phyloP scores from a whole-genome alignment of 2,888 invertebrate species.

The Rhabditoides inermis region DNA sequence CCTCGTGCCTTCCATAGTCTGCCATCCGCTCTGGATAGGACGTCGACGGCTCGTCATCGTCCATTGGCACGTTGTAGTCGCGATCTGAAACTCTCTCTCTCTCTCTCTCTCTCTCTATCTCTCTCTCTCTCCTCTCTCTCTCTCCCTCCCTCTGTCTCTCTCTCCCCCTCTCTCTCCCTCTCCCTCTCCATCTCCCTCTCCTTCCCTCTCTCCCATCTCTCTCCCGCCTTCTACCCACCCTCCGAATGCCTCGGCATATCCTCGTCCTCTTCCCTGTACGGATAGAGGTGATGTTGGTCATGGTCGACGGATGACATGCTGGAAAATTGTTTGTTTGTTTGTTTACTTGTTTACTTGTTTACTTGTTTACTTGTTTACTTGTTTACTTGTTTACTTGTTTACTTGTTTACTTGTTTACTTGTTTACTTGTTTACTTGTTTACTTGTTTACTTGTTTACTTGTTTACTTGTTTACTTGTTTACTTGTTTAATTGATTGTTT shows the following conservation, averaged over 20 bases:
- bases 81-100: not conserved
- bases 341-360: not conserved
- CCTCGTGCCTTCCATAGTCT: too few relatives aligned
- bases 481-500: too few relatives aligned
- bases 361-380: not conserved
- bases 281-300: not conserved
- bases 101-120: too few relatives aligned
- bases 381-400: not conserved
- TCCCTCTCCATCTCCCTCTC: constrained; percentile 1
- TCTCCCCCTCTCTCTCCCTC: too few relatives aligned
- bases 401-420: not conserved
- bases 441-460: too few relatives aligned
- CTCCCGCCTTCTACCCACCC: constrained; percentile 11
- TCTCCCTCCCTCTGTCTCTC: too few relatives aligned
- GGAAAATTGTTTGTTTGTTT: not conserved
- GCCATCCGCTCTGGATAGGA: too few relatives aligned
- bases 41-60: not conserved
- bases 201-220: constrained; percentile 4
- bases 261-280: not conserved
- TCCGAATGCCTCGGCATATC: constrained; percentile 1
- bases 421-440: too few relatives aligned
- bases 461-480: too few relatives aligned
- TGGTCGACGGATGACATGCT: not conserved
- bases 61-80: not conserved
- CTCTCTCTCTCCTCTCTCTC: too few relatives aligned